Evolutionary conservation across 64 coral and sea anemone genomes (phyloP).

Genomic region (Astreopora myriophthalma): DNA sequence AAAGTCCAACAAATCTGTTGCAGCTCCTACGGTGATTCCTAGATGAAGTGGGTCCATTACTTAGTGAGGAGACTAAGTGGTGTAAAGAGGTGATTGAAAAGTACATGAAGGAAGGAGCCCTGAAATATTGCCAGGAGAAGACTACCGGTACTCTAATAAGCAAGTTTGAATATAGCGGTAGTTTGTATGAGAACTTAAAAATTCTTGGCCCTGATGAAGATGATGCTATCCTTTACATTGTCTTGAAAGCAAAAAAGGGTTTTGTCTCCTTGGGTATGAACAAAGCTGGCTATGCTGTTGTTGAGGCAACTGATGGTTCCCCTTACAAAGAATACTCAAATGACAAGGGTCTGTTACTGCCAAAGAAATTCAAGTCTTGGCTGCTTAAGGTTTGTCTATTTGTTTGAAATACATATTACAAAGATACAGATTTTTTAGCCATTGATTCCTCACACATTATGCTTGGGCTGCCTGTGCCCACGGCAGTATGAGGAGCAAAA

Average conservation of each 20-base stretch:
- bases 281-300: neutral
- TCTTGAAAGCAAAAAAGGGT: constrained; percentile 28
- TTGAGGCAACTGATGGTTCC: neutral
- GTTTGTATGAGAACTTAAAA: constrained; percentile 49
- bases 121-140: constrained; percentile 37
- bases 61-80: constrained; percentile 16
- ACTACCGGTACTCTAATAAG: constrained; percentile 38
- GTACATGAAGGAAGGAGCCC: constrained; percentile 14
- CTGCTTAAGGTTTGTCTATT: too few relatives aligned
- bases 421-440: too few relatives aligned
- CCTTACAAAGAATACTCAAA: neutral
- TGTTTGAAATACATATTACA: too few relatives aligned
- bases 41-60: neutral
- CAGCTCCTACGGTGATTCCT: constrained; percentile 2
- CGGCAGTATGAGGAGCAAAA: too few relatives aligned
- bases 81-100: constrained; percentile 27
- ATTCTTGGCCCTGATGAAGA: neutral
- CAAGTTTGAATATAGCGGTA: constrained; percentile 43
- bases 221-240: constrained; percentile 1
- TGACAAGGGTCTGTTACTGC: constrained; percentile 10
- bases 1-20: constrained; percentile 6
- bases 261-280: neutral
- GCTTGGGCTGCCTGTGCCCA: too few relatives aligned
- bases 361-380: constrained; percentile 40
- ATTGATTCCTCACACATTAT: too few relatives aligned